Evolutionary conservation across 2,888 invertebrate species (phyloP).

Genomic region (Zaprionus obscuricornis): DNA sequence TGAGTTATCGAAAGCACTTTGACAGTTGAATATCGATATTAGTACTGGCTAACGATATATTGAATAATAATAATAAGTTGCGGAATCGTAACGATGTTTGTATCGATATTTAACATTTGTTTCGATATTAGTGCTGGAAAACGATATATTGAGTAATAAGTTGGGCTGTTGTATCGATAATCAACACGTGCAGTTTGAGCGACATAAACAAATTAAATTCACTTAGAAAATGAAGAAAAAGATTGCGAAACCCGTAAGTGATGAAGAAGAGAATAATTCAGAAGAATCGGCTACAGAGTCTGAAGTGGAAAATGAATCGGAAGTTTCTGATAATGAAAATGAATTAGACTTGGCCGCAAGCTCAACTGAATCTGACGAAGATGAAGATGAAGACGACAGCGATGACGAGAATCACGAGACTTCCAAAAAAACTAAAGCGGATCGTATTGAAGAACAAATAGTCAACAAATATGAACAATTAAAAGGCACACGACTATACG

Average conservation of each 20-base stretch:
- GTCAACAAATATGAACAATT: slow-evolving; percentile 64
- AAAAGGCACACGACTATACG: slow-evolving; percentile 75
- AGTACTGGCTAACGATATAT: too few relatives aligned
- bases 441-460: slow-evolving; percentile 55
- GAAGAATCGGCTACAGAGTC: slow-evolving; percentile 5
- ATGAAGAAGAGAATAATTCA: slow-evolving; percentile 24
- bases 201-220: slow-evolving; percentile 36
- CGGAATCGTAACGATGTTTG: too few relatives aligned
- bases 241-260: slow-evolving; percentile 15
- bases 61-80: too few relatives aligned
- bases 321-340: slow-evolving; percentile 31
- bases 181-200: slow-evolving; percentile 38
- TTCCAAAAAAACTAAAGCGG: slow-evolving; percentile 35
- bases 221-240: slow-evolving; percentile 59
- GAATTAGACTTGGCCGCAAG: slow-evolving; percentile 63
- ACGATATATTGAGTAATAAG: too few relatives aligned
- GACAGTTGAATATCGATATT: too few relatives aligned
- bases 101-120: slow-evolving; percentile 27
- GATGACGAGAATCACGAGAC: slow-evolving; percentile 12
- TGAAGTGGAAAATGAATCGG: slow-evolving; percentile 2
- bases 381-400: slow-evolving; percentile 43
- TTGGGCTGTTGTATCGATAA: too few relatives aligned
- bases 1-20: too few relatives aligned
- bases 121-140: background rate
- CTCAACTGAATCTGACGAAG: slow-evolving; percentile 71